A percentile compares a stretch with the other conserved stretches of the same genome.
These are phyloP conservation scores for Amblyopsis rosae DNA, from an alignment of 2,113 vertebrate genomes.

Conservation along the genomic window DNA sequence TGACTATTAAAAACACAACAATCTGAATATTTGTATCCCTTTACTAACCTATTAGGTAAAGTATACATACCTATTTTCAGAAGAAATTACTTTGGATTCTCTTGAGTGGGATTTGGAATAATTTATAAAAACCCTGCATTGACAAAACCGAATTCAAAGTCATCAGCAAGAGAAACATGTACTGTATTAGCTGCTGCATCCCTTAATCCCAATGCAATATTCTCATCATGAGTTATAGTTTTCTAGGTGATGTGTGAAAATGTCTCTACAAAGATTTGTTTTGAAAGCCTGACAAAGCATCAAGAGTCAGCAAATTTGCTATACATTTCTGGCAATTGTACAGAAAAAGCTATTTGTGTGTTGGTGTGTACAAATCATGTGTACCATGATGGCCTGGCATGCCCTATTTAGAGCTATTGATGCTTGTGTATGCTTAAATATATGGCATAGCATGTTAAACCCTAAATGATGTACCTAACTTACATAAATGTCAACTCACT, in stretches of 20 bases:
- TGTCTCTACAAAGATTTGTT: slow-evolving; percentile 21
- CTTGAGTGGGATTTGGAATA: not conserved
- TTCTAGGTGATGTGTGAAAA: slow-evolving; percentile 19
- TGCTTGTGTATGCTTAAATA: too few relatives aligned
- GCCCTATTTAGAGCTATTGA: too few relatives aligned
- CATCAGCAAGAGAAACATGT: slow-evolving; percentile 28
- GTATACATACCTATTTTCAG: not conserved
- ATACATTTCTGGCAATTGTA: slow-evolving; percentile 6
- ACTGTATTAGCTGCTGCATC: slow-evolving; percentile 48
- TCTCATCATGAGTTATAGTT: slow-evolving; percentile 21
- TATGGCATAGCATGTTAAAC: too few relatives aligned
- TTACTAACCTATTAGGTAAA: not conserved
- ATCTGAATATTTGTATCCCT: not conserved
- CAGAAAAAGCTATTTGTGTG: not conserved
- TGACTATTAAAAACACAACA: not conserved
- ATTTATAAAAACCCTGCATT: slow-evolving; percentile 23
- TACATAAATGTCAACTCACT: too few relatives aligned
- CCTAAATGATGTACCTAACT: too few relatives aligned
- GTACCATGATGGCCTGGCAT: not conserved
- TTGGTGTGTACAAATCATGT: not conserved
- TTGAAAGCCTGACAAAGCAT: slow-evolving; percentile 17
- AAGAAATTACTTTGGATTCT: not conserved
- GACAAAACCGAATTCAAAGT: slow-evolving; percentile 5
- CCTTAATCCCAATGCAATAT: slow-evolving; percentile 54
- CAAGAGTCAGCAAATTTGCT: slow-evolving; percentile 3